phyloP scores from a whole-genome alignment of 2,113 vertebrate species.

The Scophthalmus maximus region DNA sequence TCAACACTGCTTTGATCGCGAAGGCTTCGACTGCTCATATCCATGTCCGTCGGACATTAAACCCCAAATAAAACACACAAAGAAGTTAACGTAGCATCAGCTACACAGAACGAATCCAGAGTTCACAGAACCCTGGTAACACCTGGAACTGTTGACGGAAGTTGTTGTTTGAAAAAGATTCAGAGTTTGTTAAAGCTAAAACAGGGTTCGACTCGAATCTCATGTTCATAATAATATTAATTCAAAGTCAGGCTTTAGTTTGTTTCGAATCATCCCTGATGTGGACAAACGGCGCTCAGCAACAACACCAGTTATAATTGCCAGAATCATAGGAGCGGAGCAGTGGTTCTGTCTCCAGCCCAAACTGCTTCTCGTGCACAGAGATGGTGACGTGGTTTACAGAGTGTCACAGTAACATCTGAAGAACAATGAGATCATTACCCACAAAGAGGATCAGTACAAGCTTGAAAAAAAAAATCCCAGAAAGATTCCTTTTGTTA shows the following conservation, averaged over 20 bases:
- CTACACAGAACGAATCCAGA: no score
- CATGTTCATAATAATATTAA: background rate
- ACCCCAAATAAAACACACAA: no score
- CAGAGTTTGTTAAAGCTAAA: background rate
- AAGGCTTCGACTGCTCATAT: background rate
- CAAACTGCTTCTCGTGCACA: background rate
- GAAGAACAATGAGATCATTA: constrained; percentile 6
- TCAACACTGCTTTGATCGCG: background rate
- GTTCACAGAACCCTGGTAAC: no score
- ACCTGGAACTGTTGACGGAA: background rate
- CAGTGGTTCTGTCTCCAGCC: background rate
- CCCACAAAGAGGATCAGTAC: background rate
- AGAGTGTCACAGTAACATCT: constrained; percentile 49
- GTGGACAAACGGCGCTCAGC: background rate
- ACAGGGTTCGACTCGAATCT: background rate
- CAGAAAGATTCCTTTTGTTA: background rate
- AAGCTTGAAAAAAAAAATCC: constrained; percentile 7
- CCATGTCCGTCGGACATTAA: background rate
- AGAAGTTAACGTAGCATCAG: no score
- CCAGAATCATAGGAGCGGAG: background rate
- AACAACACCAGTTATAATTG: background rate
- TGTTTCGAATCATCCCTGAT: background rate
- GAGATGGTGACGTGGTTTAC: constrained; percentile 40
- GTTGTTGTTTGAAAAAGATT: background rate
- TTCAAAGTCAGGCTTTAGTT: background rate